phyloP scores from a whole-genome alignment of 2,797 vertebrate genomes.

The Chanos chanos region DNA sequence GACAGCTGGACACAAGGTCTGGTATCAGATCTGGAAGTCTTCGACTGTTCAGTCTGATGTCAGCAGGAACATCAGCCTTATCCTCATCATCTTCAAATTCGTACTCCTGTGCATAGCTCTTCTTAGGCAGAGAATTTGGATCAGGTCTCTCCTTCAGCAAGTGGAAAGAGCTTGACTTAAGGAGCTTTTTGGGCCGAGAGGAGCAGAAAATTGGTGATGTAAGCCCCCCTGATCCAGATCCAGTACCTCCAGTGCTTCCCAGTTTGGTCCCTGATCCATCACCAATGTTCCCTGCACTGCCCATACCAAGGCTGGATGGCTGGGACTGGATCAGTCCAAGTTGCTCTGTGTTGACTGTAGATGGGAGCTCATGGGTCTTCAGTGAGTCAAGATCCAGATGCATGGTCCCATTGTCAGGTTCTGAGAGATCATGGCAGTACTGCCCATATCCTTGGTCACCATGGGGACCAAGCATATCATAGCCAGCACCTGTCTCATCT shows the following conservation, averaged over 20 bases:
- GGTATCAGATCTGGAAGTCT: conserved; percentile 81
- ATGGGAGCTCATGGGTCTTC: conserved; percentile 85
- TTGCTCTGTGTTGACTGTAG: conserved; percentile 91
- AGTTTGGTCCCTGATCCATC: conserved; percentile 67
- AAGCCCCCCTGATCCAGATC: conserved; percentile 70
- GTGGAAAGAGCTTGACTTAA: conserved; percentile 92
- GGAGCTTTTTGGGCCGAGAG: conserved; percentile 91
- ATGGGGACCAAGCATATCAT: conserved; percentile 79
- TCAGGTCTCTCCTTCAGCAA: conserved; percentile 85
- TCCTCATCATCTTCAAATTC: conserved; percentile 93
- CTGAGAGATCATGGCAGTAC: conserved; percentile 74
- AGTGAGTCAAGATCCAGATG: conserved; percentile 85
- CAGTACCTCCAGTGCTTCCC: conserved; percentile 50
- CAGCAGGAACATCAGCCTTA: conserved; percentile 86
- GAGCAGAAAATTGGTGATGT: conserved; percentile 90
- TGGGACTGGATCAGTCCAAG: conserved; percentile 86
- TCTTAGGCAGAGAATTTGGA: conserved; percentile 85
- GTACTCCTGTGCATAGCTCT: conserved; percentile 93
- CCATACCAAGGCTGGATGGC: conserved; percentile 65
- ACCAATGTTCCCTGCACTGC: conserved; percentile 55
- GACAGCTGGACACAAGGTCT: conserved; percentile 90
- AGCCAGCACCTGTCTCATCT: conserved; percentile 58
- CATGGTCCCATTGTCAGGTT: conserved; percentile 71
- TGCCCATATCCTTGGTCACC: conserved; percentile 74
- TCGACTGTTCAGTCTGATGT: conserved; percentile 88